A percentile compares a stretch with the other conserved stretches of the same genome.
Evolutionary conservation across 2,888 invertebrate genomes (phyloP).

Genomic region (Carpatolechia fugitivella): DNA sequence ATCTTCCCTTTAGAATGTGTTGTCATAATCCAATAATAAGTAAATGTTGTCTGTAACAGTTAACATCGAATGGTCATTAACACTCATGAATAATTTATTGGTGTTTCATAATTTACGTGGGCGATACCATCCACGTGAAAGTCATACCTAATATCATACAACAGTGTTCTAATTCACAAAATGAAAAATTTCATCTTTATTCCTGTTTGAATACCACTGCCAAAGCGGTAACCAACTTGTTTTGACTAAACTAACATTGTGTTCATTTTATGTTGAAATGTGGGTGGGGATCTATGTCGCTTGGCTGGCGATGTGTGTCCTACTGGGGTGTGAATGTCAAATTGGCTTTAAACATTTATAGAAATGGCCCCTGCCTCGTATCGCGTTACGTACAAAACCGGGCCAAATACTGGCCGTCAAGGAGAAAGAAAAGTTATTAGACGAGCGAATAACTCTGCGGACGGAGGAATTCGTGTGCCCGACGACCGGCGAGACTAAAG

Average conservation of each 20-base stretch:
- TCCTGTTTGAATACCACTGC: conserved; percentile 18
- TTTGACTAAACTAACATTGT: conserved; percentile 40
- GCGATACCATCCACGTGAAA: not conserved
- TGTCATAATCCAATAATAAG: conserved; percentile 50
- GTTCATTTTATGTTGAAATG: conserved; percentile 35
- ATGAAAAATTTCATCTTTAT: not conserved
- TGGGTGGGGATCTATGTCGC: conserved; percentile 56
- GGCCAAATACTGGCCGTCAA: conserved; percentile 90
- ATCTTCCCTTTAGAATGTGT: conserved; percentile 39
- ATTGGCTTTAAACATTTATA: conserved; percentile 76
- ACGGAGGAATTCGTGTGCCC: conserved; percentile 95
- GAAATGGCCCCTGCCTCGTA: conserved; percentile 87
- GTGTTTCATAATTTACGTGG: conserved; percentile 36
- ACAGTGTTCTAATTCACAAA: not conserved
- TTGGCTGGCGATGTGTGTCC: conserved; percentile 57
- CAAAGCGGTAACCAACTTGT: conserved; percentile 27
- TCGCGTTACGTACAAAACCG: conserved; percentile 92
- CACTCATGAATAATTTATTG: conserved; percentile 39
- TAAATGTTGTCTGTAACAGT: conserved; percentile 53
- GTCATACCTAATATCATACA: not conserved
- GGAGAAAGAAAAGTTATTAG: conserved; percentile 93
- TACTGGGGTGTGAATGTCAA: conserved; percentile 66
- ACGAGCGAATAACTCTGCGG: conserved; percentile 92
- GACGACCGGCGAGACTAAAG: conserved; percentile 89
- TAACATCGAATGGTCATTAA: conserved; percentile 61